Evolutionary conservation across 2,888 invertebrate species (phyloP).

Genomic region (Acrobasis consociella): DNA sequence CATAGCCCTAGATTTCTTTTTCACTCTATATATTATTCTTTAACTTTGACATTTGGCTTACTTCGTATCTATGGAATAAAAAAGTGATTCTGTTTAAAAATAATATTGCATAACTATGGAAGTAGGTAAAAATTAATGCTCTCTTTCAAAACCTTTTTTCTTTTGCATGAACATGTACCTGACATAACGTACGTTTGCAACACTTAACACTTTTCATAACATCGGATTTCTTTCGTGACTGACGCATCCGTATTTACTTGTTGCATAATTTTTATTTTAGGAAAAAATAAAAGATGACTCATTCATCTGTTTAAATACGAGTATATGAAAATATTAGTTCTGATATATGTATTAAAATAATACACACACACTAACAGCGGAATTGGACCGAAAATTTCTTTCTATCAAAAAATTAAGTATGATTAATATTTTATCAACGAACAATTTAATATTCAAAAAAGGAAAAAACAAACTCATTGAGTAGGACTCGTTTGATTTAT

Average conservation of each 20-base stretch:
- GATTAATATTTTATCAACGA: no score
- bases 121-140: not conserved
- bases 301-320: no score
- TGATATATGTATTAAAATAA: no score
- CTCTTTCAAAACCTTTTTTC: not conserved
- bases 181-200: slow-evolving; percentile 10
- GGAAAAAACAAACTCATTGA: no score
- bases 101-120: not conserved
- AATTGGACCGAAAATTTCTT: no score
- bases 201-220: slow-evolving; percentile 12
- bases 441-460: no score
- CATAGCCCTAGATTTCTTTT: no score
- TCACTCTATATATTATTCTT: no score
- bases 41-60: not conserved
- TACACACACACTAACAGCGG: no score
- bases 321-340: not conserved
- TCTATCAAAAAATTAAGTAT: no score
- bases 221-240: slow-evolving; percentile 11
- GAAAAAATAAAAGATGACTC: not conserved
- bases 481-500: no score
- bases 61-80: not conserved
- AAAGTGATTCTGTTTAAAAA: no score
- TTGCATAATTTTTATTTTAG: slow-evolving; percentile 15
- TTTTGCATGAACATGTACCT: slow-evolving; percentile 2
- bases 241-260: slow-evolving; percentile 7